These are phyloP conservation scores for Phallusia fumigata DNA, from an alignment of 23 tunicate species.

Conservation along the genomic window DNA sequence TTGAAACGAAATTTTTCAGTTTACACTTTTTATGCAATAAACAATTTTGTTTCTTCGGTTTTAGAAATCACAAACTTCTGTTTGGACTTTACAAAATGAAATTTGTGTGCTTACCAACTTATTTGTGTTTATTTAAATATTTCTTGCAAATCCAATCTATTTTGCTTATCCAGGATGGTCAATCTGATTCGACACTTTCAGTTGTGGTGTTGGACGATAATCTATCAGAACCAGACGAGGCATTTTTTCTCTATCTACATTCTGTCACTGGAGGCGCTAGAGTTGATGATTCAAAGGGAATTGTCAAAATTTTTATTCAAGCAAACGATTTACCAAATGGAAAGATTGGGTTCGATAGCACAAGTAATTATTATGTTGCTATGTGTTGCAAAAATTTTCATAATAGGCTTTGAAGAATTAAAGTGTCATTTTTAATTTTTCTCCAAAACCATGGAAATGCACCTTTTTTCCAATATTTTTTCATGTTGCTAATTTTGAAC, in stretches of 20 bases:
- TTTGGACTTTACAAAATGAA: too few species aligned
- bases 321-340: slow-evolving; percentile 79
- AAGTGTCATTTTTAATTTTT: too few species aligned
- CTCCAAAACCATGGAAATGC: too few species aligned
- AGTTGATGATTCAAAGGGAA: slow-evolving; percentile 20
- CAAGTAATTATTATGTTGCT: slow-evolving; percentile 12
- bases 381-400: background rate
- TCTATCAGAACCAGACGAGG: slow-evolving; percentile 66
- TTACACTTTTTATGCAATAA: too few species aligned
- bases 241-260: slow-evolving; percentile 52
- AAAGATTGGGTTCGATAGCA: slow-evolving; percentile 38
- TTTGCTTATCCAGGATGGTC: slow-evolving; percentile 49
- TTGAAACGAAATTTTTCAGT: too few species aligned
- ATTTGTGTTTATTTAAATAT: too few species aligned
- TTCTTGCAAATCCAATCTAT: background rate
- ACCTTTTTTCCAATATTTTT: too few species aligned
- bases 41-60: too few species aligned
- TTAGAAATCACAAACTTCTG: too few species aligned
- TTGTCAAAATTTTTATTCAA: slow-evolving; percentile 41
- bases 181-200: slow-evolving; percentile 29
- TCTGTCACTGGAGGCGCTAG: slow-evolving; percentile 82
- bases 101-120: too few species aligned
- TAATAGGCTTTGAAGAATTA: too few species aligned
- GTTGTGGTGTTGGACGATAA: slow-evolving; percentile 69
- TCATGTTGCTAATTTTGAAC: background rate